These are phyloP conservation scores for Phorcus lineatus DNA, from an alignment of 2,888 invertebrate genomes.

Conservation along the genomic window DNA sequence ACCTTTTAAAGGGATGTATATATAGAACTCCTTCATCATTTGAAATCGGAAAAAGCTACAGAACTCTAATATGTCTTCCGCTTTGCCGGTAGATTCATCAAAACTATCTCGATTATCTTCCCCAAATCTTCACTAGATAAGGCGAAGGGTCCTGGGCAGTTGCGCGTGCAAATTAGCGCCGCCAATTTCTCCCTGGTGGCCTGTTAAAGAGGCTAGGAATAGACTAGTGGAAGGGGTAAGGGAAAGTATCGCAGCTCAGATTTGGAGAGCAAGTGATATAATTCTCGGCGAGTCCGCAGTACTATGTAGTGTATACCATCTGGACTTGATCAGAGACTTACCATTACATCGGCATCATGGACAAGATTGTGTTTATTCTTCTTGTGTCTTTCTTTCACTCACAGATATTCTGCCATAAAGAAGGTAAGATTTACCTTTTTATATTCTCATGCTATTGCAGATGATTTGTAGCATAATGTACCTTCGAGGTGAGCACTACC, in stretches of 20 bases:
- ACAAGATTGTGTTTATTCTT: too few species aligned
- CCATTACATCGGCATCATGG: too few species aligned
- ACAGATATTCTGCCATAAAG: too few species aligned
- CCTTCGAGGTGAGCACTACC: too few species aligned
- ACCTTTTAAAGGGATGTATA: not conserved
- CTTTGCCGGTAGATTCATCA: not conserved
- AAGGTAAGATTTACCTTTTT: too few species aligned
- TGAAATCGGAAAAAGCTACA: not conserved
- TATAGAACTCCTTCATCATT: not conserved
- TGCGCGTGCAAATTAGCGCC: slow-evolving; percentile 6
- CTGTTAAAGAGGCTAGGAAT: not conserved
- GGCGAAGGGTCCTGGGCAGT: not conserved
- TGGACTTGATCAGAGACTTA: too few species aligned
- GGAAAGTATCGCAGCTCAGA: not conserved
- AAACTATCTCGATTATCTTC: not conserved
- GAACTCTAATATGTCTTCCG: not conserved
- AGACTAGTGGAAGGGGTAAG: not conserved
- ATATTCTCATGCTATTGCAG: too few species aligned
- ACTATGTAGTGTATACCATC: not conserved
- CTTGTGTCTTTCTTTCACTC: too few species aligned
- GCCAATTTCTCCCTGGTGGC: not conserved
- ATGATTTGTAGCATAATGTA: too few species aligned
- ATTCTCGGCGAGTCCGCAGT: not conserved
- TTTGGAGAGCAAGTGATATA: not conserved
- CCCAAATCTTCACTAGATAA: not conserved